Evolutionary conservation across 2,888 invertebrate genomes (phyloP), one percentile per base, ranked within the genome.

Genomic region (Megalurothrips usitatus): DNA sequence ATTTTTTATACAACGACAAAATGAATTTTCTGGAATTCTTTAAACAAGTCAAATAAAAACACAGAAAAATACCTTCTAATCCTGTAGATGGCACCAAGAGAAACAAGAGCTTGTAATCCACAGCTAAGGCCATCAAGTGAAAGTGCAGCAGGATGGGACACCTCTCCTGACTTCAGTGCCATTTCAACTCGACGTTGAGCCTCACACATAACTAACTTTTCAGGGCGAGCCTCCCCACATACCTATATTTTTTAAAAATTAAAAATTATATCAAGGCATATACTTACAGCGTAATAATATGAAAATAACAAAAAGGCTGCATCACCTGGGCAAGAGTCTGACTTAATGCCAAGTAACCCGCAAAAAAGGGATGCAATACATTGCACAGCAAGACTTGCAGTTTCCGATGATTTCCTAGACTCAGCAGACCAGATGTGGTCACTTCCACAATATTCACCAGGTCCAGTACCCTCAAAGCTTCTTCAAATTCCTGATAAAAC

Each of bases 291-390:
- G 12, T 58, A 58, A 14, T 1, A 1, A 58, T 14, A 19, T 58
- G 10, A 43, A 43, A 43, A 43, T 2, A 43, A 58, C 58, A 3
- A 58, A 58, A 58, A 43, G 34, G 34, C 2, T 4, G 34, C 34
- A 43, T 86, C 87, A 92, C 92, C 88, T 90, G 86, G 75, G 87
- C 86, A 52, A 91, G 84, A 79, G 88, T 86, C 49, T 87, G 87
- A 79, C 89, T 89, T 17, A 89, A 87, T 80, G 89, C 85, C 83
- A 89, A 89, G 83, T 92, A 89, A 1, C 92, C 91, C 82, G 89
- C 89, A 80, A 92, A 89, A 81, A 92, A 92, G 79, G 92, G 94
- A 85, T 91, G 89, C 79, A 92, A 86, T 34, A 92, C 86, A 85
- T 92, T 92, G 78, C 89, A 88, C 80, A 94, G 87, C 63, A 94